Evolutionary conservation across 2,113 vertebrate species (phyloP).

Genomic region (Datnioides undecimradiatus): DNA sequence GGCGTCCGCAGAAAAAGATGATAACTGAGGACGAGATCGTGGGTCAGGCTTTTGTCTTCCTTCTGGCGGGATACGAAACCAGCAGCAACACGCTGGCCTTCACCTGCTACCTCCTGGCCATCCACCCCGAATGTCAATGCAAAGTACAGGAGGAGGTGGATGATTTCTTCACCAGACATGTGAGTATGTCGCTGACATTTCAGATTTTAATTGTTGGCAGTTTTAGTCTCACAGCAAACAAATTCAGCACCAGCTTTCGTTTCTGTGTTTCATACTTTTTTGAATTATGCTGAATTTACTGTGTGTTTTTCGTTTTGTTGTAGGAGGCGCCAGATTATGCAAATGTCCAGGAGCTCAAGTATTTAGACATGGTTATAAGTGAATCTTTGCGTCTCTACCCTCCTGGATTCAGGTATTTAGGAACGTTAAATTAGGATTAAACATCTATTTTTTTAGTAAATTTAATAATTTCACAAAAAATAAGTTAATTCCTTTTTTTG

Average conservation of each 20-base stretch:
- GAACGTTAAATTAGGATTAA: neutral
- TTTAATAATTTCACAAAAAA: too few species aligned
- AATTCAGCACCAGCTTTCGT: neutral
- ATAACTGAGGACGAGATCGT: conserved; percentile 92
- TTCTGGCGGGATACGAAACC: conserved; percentile 93
- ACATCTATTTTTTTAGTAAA: neutral
- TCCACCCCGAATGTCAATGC: conserved; percentile 88
- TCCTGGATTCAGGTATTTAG: conserved; percentile 90
- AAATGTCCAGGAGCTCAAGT: conserved; percentile 90
- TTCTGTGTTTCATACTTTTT: too few species aligned
- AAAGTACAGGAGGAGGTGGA: conserved; percentile 89
- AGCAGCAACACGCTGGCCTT: conserved; percentile 90
- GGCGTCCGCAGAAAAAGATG: conserved; percentile 63
- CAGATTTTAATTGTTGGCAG: neutral
- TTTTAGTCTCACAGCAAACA: neutral
- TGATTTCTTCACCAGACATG: conserved; percentile 85
- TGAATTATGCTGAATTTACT: neutral
- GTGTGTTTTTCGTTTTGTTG: conserved; percentile 63
- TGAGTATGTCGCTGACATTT: conserved; percentile 79
- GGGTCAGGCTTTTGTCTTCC: conserved; percentile 93
- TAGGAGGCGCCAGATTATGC: conserved; percentile 86
- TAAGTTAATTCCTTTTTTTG: neutral
- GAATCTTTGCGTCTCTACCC: conserved; percentile 94
- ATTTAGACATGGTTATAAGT: conserved; percentile 94
- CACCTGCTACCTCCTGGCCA: conserved; percentile 91